Evolutionary conservation across 2,888 invertebrate genomes (phyloP).

Genomic region (Coenonympha arcania): DNA sequence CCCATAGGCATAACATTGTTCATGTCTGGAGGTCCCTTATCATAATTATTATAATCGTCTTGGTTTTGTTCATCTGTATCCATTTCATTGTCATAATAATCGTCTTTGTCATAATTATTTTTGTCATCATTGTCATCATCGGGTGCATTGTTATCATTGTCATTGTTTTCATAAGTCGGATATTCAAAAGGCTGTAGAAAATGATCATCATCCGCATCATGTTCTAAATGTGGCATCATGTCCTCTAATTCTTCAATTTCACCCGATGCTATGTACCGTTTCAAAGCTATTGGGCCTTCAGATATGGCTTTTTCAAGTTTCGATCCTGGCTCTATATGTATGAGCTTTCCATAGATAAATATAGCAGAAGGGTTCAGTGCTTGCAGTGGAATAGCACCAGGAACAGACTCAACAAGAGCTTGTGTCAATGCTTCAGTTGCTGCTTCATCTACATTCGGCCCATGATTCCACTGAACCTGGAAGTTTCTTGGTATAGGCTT

Average conservation of each 20-base stretch:
- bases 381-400: conserved; percentile 83
- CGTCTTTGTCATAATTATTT: conserved; percentile 41
- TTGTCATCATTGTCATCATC: conserved; percentile 52
- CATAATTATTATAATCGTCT: conserved; percentile 53
- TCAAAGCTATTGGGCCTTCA: conserved; percentile 84
- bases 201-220: conserved; percentile 71
- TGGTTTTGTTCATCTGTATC: conserved; percentile 56
- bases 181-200: conserved; percentile 61
- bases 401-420: conserved; percentile 81
- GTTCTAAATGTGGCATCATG: conserved; percentile 81
- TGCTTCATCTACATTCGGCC: conserved; percentile 71
- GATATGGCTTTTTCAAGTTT: conserved; percentile 83
- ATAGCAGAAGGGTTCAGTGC: conserved; percentile 86
- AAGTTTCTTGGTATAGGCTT: conserved; percentile 97
- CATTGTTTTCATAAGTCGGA: conserved; percentile 49
- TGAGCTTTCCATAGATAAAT: conserved; percentile 86
- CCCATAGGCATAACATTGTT: conserved; percentile 41
- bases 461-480: conserved; percentile 97
- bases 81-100: conserved; percentile 60
- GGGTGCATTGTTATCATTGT: conserved; percentile 36
- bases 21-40: conserved; percentile 49
- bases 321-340: conserved; percentile 84
- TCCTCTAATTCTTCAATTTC: conserved; percentile 86
- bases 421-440: conserved; percentile 78
- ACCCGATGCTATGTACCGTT: conserved; percentile 84